Evolutionary conservation across 2,888 invertebrate genomes (phyloP).

Genomic region (Noctua comes): DNA sequence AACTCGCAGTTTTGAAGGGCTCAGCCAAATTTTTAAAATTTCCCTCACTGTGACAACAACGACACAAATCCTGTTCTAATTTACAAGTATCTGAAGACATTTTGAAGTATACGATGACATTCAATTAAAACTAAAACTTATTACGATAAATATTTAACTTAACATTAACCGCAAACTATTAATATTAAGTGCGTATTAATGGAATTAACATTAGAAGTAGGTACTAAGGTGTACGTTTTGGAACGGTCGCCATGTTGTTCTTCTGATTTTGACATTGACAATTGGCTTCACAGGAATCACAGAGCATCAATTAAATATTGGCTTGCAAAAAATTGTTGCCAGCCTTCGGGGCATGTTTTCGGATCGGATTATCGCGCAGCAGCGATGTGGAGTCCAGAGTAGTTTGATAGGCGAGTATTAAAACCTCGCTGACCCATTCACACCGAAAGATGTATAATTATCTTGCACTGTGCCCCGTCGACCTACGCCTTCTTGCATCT

Average conservation of each 20-base stretch:
- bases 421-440: too few relatives aligned
- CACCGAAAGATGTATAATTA: too few relatives aligned
- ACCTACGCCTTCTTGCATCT: too few relatives aligned
- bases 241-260: constrained; percentile 40
- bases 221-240: background rate
- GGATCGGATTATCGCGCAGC: background rate
- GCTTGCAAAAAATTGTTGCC: background rate
- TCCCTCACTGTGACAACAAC: constrained; percentile 84
- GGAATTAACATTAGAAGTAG: background rate
- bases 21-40: constrained; percentile 76
- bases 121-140: constrained; percentile 16
- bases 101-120: constrained; percentile 58
- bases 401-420: background rate
- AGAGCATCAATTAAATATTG: background rate
- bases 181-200: background rate
- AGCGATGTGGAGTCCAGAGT: background rate
- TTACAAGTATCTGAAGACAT: constrained; percentile 77
- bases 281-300: background rate
- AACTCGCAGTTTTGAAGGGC: constrained; percentile 64
- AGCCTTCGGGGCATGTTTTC: background rate
- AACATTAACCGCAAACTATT: background rate
- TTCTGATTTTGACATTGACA: constrained; percentile 22
- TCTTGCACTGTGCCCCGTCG: too few relatives aligned
- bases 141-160: background rate
- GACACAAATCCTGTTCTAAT: constrained; percentile 80